phyloP scores from a whole-genome alignment of 2,113 vertebrate genomes.

The Amblyopsis rosae region DNA sequence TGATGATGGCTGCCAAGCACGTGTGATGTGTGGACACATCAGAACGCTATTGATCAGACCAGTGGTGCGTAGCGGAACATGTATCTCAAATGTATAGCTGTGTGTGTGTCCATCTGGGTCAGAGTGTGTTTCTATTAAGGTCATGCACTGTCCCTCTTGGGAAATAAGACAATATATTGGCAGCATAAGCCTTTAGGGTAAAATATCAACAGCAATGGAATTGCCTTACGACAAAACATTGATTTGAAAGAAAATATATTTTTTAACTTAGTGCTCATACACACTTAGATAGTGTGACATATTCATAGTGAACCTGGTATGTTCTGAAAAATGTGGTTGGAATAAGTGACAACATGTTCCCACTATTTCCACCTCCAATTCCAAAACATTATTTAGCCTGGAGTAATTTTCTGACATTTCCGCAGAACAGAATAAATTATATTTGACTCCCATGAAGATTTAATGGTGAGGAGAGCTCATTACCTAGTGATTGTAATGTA shows the following conservation, averaged over 20 bases:
- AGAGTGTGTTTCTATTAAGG: constrained; percentile 37
- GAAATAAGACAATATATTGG: constrained; percentile 61
- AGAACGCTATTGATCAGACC: constrained; percentile 50
- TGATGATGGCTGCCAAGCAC: constrained; percentile 5
- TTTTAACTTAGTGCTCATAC: too few species aligned
- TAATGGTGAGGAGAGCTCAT: constrained; percentile 51
- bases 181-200: constrained; percentile 17
- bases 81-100: constrained; percentile 1
- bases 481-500: constrained; percentile 47
- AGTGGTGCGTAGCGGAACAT: not conserved
- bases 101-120: constrained; percentile 13
- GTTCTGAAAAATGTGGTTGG: not conserved
- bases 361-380: constrained; percentile 41
- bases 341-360: not conserved
- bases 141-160: constrained; percentile 40
- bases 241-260: constrained; percentile 19
- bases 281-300: too few species aligned
- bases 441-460: constrained; percentile 3
- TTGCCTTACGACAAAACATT: not conserved
- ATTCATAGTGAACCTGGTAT: not conserved
- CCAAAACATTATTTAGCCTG: constrained; percentile 33
- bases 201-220: constrained; percentile 39
- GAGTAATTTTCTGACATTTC: constrained; percentile 32
- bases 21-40: constrained; percentile 38
- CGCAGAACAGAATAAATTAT: constrained; percentile 12